Conservation (phyloP, 2,113 vertebrate species). For the Cyanoramphus novaezelandiae region DNA sequence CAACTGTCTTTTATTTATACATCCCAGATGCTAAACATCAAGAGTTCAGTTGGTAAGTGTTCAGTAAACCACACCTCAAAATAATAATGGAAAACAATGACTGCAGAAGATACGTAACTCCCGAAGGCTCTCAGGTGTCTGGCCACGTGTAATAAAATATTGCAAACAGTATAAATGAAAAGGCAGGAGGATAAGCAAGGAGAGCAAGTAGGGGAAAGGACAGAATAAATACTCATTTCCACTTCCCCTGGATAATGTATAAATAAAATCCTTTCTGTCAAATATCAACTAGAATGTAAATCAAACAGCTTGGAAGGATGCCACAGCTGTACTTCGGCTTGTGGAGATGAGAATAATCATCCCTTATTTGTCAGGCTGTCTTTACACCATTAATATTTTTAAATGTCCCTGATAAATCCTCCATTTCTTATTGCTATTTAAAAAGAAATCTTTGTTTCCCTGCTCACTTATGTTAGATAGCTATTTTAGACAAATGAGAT, state of each 20-base stretch:
- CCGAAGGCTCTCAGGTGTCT: background rate
- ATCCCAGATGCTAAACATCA: background rate
- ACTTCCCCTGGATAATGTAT: background rate
- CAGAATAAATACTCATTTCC: background rate
- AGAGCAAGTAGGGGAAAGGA: background rate
- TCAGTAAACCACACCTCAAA: background rate
- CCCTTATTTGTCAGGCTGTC: constrained; percentile 13
- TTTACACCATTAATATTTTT: constrained; percentile 44
- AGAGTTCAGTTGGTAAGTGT: background rate
- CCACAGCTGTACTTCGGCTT: constrained; percentile 29
- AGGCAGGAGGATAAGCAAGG: background rate
- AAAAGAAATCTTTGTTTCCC: background rate
- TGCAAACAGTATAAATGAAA: background rate
- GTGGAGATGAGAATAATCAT: background rate
- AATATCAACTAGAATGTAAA: constrained; percentile 37
- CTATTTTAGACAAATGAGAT: background rate
- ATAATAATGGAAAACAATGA: background rate
- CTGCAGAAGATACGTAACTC: background rate
- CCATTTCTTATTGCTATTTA: background rate
- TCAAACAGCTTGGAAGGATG: constrained; percentile 15
- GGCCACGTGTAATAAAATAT: background rate
- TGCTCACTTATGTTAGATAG: background rate
- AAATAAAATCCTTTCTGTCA: constrained; percentile 42
- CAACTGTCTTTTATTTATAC: background rate
- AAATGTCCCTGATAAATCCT: constrained; percentile 11